Base-by-base conservation (phyloP, 2,113 vertebrate species). In the Cheilinus undulatus region DNA sequence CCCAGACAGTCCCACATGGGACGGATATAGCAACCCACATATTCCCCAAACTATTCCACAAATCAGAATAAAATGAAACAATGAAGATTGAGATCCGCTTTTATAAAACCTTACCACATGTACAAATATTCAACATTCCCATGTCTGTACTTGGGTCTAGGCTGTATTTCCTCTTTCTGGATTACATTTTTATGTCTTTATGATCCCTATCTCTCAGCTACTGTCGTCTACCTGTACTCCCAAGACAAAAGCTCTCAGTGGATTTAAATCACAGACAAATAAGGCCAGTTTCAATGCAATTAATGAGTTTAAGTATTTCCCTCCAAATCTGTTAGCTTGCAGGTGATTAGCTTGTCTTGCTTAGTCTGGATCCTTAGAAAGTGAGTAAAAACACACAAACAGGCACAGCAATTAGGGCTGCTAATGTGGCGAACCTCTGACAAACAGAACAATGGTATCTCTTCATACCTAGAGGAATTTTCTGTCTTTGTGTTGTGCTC, bases 171-270 rank as follows among this genome's bases (percentile, higher is more conserved):
- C 86, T 76, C 76, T 88, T 83, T 75, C 27, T 58, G 53, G 42
- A 63, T 67, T 26, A 42, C 13, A 26, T 20, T 54, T 86, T 85
- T 82, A 86, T 84, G 71, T 51, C 63, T 91, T 92, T 89, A 89
- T 83, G 77, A 84, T 60, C 27, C 67, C 20, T 19, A 14, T 19
- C 20, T 71, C 42, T 28, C 52, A 49, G 51, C 34, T 58, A 10
- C 34, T 13, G 19, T 46, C 22, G 34, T 48, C 28, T 19, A 24
- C 27, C 32, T 48, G 24, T 65, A 32, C 83, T 86, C 57, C 71
- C 73, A 76, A 69, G 51, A 64, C 27, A 72, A 63, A 4, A 32
- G 10, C 20, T 60, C 42, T 56, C 22, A 27, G 22, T 58, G 3
- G 51, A 57, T 43, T 22, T 34, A 53, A 66, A 30, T 38, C 36